A percentile compares a stretch with the other conserved stretches of the same genome.
Conservation (phyloP, 92 coral and sea anemone species). For the Palythoa heliodiscus region DNA sequence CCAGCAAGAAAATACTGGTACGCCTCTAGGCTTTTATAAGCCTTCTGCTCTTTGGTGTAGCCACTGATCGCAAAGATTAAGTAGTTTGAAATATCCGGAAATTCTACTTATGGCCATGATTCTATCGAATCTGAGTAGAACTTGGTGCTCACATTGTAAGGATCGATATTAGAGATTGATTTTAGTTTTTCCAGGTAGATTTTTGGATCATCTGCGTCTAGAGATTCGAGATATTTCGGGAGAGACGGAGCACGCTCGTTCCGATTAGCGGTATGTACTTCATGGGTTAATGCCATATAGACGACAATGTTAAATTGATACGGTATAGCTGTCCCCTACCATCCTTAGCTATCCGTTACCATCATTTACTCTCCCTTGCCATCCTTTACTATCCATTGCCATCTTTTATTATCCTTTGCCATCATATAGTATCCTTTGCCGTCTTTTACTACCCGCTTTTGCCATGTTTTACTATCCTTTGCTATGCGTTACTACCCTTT, state of each 20-base stretch:
- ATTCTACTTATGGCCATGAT: slow-evolving; percentile 26
- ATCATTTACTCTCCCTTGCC: too few relatives aligned
- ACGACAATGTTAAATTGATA: too few relatives aligned
- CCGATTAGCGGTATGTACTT: not conserved
- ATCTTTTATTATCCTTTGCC: too few relatives aligned
- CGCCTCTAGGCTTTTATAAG: slow-evolving; percentile 41
- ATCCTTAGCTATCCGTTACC: too few relatives aligned
- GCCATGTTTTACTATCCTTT: too few relatives aligned
- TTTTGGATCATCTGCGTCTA: not conserved
- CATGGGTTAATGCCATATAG: too few relatives aligned
- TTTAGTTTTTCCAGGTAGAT: slow-evolving; percentile 29
- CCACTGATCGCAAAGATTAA: slow-evolving; percentile 26
- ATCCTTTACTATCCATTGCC: too few relatives aligned
- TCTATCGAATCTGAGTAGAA: slow-evolving; percentile 18
- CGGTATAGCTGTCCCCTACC: too few relatives aligned
- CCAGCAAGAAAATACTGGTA: slow-evolving; percentile 46
- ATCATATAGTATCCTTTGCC: too few relatives aligned
- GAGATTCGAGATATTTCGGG: not conserved
- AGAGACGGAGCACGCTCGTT: slow-evolving; percentile 6
- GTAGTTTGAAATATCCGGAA: slow-evolving; percentile 29
- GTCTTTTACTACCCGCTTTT: too few relatives aligned
- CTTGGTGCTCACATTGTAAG: slow-evolving; percentile 10
- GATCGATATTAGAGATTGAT: slow-evolving; percentile 9
- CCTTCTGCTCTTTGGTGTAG: slow-evolving; percentile 47
- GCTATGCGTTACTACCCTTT: too few relatives aligned